phyloP scores from a whole-genome alignment of 2,797 vertebrate species.

The Eutrigla gurnardus region DNA sequence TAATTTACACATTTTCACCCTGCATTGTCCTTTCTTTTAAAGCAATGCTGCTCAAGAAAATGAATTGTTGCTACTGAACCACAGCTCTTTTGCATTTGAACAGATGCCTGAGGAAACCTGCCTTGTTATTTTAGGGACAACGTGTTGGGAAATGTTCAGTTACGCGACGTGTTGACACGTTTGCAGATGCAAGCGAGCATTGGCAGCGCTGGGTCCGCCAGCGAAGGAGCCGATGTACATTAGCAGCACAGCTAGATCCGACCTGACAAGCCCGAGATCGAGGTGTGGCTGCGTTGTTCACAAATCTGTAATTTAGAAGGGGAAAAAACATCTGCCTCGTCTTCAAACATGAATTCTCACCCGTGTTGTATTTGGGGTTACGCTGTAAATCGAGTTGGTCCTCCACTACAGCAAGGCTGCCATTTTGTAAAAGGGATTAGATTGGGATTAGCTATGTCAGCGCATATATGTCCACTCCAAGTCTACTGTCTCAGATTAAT shows the following conservation, averaged over 20 bases:
- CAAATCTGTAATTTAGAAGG: conserved; percentile 19
- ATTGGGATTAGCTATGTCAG: conserved; percentile 78
- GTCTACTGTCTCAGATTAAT: conserved; percentile 75
- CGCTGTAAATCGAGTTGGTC: conserved; percentile 21
- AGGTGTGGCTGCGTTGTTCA: conserved; percentile 12
- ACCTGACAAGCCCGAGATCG: conserved; percentile 44
- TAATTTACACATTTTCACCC: conserved; percentile 5
- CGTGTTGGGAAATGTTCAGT: conserved; percentile 37
- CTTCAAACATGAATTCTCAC: conserved; percentile 21
- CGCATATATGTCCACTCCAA: conserved; percentile 69
- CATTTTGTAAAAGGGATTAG: conserved; percentile 66
- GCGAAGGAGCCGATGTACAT: neutral
- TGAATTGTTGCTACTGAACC: neutral
- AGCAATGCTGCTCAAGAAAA: neutral
- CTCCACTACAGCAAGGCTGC: conserved; percentile 25
- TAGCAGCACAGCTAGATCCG: conserved; percentile 41
- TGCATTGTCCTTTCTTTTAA: neutral
- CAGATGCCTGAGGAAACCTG: conserved; percentile 26
- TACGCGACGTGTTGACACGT: conserved; percentile 30
- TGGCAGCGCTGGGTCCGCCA: conserved; percentile 11
- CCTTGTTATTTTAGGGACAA: conserved; percentile 17
- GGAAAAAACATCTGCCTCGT: conserved; percentile 25
- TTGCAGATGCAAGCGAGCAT: conserved; percentile 30
- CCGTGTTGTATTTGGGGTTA: conserved; percentile 42
- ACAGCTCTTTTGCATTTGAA: conserved; percentile 19